Conservation (phyloP, 1,140 invertebrate genomes). For the Drosophila biarmipes region DNA sequence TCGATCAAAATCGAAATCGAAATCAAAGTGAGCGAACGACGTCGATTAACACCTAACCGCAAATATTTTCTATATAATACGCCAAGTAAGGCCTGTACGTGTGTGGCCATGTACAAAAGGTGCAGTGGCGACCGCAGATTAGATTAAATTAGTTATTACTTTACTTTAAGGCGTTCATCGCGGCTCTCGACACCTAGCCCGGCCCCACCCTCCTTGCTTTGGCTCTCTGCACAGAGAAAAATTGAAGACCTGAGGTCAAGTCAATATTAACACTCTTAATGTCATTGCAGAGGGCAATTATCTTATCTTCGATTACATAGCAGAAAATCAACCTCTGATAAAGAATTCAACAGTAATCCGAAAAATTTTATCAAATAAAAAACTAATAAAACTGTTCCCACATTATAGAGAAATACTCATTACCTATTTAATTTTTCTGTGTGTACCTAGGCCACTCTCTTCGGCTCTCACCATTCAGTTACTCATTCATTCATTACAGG, state of each 20-base stretch:
- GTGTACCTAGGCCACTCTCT: constrained; percentile 16
- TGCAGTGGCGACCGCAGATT: constrained; percentile 67
- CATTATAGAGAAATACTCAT: too few relatives aligned
- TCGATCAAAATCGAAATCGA: constrained; percentile 44
- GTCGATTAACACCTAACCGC: constrained; percentile 75
- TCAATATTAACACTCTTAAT: not conserved
- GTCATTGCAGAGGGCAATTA: not conserved
- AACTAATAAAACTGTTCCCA: too few relatives aligned
- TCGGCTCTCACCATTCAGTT: constrained; percentile 49
- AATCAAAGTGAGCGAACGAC: constrained; percentile 52
- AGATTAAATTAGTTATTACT: constrained; percentile 80
- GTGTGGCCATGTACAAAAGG: constrained; percentile 21
- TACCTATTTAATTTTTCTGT: not conserved
- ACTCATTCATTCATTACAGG: constrained; percentile 61
- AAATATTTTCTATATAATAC: constrained; percentile 39
- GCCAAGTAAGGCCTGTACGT: constrained; percentile 15
- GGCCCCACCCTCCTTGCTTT: constrained; percentile 25
- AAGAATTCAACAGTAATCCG: too few relatives aligned
- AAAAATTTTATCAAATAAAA: too few relatives aligned
- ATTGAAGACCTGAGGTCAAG: not conserved
- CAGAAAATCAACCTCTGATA: too few relatives aligned
- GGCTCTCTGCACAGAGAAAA: constrained; percentile 4
- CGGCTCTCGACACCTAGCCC: constrained; percentile 17
- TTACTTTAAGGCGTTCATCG: constrained; percentile 65
- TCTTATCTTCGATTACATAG: too few relatives aligned